Evolutionary conservation across 2,888 invertebrate species (phyloP), one percentile per base, ranked within the genome.

Genomic region (Oscheius sp.): DNA sequence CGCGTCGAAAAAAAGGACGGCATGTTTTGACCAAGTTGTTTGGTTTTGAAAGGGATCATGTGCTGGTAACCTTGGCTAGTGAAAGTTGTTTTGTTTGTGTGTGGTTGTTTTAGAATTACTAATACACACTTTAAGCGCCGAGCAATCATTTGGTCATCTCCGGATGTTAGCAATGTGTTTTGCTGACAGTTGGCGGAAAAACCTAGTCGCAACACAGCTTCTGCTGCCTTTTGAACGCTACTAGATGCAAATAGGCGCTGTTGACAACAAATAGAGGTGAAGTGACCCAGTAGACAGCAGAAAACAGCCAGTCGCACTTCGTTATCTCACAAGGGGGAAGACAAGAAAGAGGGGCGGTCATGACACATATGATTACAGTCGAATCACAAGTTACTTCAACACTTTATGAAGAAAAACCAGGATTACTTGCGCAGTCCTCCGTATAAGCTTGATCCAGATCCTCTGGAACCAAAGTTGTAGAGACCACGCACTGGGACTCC

Each of bases 401-500:
- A 60, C 59, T 60, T 60, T 35, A 60, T 42, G n/a, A n/a, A 42
- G 4, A 60, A 60, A 35, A 35, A 29, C 55, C 32, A 9, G 7
- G 42, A 9, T 10, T 60, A 60, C 59, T 60, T 60, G 32, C 59
- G 32, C 35, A 21, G n/a, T 10, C 10, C 35, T 60, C 32, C 59
- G 35, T 60, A 35, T 11, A 35, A 32, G 50, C 21, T 48, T 11
- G 32, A 29, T 7, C 50, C 65, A 65, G 65, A 47, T 65, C 48
- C 51, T 35, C 68, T 9, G 10, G 21, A 29, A 13, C 68, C 68
- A 55, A 53, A 68, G 9, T 29, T 33, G 37, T 68, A 53, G 53
- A 68, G 53, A 33, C 68, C 68, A 33, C 68, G 33, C 42, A 68
- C 35, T 32, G 68, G 68, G n/a, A 37, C 53, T 35, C 55, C 68